Conservation (phyloP, 2,888 invertebrate genomes). For the Agonopterix heracliana region DNA sequence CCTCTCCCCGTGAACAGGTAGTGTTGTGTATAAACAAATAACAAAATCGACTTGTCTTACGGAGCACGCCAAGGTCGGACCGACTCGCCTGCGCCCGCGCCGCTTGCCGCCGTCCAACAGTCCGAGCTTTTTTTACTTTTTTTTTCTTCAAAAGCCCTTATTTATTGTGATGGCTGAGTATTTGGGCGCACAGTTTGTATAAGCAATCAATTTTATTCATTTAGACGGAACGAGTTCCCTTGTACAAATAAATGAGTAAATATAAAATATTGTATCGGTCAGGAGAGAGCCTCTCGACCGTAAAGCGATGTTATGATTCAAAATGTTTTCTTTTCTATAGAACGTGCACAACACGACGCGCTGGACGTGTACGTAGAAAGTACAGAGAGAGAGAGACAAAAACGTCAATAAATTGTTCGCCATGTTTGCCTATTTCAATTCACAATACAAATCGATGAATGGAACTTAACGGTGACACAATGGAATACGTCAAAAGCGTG, state of each 20-base stretch:
- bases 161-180: conserved; percentile 73
- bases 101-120: conserved; percentile 29
- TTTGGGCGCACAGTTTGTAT: conserved; percentile 75
- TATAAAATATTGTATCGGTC: conserved; percentile 45
- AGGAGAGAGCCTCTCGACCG: conserved; percentile 31
- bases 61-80: conserved; percentile 64
- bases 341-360: conserved; percentile 7
- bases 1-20: conserved; percentile 56
- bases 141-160: conserved; percentile 63
- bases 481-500: conserved; percentile 36
- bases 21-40: conserved; percentile 76
- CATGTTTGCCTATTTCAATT: conserved; percentile 6
- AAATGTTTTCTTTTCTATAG: conserved; percentile 32
- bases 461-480: conserved; percentile 30
- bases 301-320: conserved; percentile 36
- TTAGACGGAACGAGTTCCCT: conserved; percentile 66
- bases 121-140: conserved; percentile 35
- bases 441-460: conserved; percentile 21
- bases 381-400: conserved; percentile 1
- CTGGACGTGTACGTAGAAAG: conserved; percentile 12
- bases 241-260: conserved; percentile 68
- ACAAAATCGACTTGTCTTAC: conserved; percentile 74
- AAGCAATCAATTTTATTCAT: conserved; percentile 77
- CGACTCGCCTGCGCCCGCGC: conserved; percentile 35
- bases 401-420: conserved; percentile 10